These are phyloP conservation scores for Podarcis cretensis DNA, from an alignment of 2,113 vertebrate genomes.

Conservation along the genomic window DNA sequence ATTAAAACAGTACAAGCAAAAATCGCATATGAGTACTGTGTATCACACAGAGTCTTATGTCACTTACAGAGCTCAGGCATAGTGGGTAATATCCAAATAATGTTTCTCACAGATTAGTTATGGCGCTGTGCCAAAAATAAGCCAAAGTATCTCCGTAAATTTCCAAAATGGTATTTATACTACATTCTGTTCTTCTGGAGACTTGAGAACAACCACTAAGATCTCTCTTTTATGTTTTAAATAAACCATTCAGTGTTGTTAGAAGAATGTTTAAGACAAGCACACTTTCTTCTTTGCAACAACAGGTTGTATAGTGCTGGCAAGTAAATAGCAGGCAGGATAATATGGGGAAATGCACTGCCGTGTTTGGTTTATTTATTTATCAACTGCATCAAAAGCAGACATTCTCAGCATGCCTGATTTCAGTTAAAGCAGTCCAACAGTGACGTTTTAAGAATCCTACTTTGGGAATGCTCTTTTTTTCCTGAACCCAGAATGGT, in stretches of 20 bases:
- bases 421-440: slow-evolving; percentile 39
- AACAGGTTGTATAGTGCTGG: slow-evolving; percentile 40
- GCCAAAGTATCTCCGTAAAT: neutral
- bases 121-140: neutral
- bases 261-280: neutral
- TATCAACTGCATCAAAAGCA: slow-evolving; percentile 74
- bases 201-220: neutral
- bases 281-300: slow-evolving; percentile 21
- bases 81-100: neutral
- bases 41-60: neutral
- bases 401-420: slow-evolving; percentile 56
- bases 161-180: neutral
- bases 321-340: slow-evolving; percentile 35
- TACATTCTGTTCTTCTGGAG: neutral
- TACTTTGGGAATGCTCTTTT: slow-evolving; percentile 62
- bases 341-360: slow-evolving; percentile 33
- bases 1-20: neutral
- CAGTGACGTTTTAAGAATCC: slow-evolving; percentile 47
- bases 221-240: neutral
- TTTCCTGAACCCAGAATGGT: slow-evolving; percentile 61
- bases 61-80: neutral
- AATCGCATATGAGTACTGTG: neutral
- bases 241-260: neutral
- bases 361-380: slow-evolving; percentile 66
- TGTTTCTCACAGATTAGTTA: neutral